Evolutionary conservation across 2,888 invertebrate genomes (phyloP).

Genomic region (Leucophenga montana): DNA sequence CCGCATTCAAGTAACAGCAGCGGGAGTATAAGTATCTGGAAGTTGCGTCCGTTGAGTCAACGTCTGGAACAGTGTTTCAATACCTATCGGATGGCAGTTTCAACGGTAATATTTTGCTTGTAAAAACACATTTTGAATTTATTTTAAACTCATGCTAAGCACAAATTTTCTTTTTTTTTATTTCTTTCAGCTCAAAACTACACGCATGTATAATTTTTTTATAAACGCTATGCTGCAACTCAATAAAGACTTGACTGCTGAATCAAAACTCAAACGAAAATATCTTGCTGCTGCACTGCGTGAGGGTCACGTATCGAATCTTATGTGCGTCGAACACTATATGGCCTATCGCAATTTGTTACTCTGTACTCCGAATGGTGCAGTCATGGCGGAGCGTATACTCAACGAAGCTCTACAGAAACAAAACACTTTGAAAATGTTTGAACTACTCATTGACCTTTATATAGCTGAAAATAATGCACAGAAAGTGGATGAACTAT

Average conservation of each 20-base stretch:
- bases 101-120: constrained; percentile 72
- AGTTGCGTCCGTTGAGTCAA: constrained; percentile 68
- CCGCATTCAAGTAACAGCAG: too few relatives aligned
- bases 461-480: constrained; percentile 14
- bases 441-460: not conserved
- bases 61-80: constrained; percentile 74
- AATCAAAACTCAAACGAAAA: constrained; percentile 74
- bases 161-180: not conserved
- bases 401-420: constrained; percentile 73
- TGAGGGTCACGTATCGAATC: constrained; percentile 74
- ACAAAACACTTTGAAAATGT: constrained; percentile 56
- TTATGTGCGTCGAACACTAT: constrained; percentile 75
- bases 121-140: constrained; percentile 57
- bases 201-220: constrained; percentile 75
- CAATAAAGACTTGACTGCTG: constrained; percentile 73
- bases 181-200: not conserved
- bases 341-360: constrained; percentile 61
- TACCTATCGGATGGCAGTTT: constrained; percentile 75
- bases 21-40: constrained; percentile 41
- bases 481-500: constrained; percentile 59
- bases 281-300: constrained; percentile 74
- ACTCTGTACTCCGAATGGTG: constrained; percentile 40
- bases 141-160: too few relatives aligned
- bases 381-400: constrained; percentile 50
- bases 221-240: constrained; percentile 76